phyloP scores from a whole-genome alignment of 2,888 invertebrate species.

The Chloromyia formosa region DNA sequence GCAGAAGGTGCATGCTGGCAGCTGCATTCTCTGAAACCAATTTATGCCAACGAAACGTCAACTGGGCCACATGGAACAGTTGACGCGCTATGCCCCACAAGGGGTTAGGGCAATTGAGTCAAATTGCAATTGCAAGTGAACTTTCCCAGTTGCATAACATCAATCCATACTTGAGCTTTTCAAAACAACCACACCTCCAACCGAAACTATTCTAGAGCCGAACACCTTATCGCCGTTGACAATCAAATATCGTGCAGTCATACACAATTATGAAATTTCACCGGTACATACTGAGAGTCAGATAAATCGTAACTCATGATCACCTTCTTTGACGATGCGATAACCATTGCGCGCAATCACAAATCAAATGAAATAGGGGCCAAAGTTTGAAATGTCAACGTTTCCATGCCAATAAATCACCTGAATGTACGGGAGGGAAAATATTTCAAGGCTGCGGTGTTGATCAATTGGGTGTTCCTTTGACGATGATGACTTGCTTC shows the following conservation, averaged over 20 bases:
- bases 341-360: conserved; percentile 7
- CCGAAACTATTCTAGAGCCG: conserved; percentile 7
- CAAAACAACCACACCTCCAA: conserved; percentile 37
- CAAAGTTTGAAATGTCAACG: conserved; percentile 16
- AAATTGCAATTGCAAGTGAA: background rate
- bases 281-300: background rate
- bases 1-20: no score
- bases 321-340: background rate
- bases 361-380: conserved; percentile 21
- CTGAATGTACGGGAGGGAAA: conserved; percentile 13
- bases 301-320: conserved; percentile 18
- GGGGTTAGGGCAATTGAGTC: no score
- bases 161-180: background rate
- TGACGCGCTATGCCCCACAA: no score
- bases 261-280: conserved; percentile 25
- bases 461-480: conserved; percentile 32
- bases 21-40: no score
- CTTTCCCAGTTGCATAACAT: background rate
- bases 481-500: background rate
- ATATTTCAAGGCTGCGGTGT: conserved; percentile 20
- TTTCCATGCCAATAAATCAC: conserved; percentile 36
- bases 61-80: no score
- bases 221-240: conserved; percentile 1
- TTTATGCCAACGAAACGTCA: no score
- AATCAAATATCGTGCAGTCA: conserved; percentile 31